Percentiles rank a stretch among this genome's conserved stretches.
phyloP scores from a whole-genome alignment of 1,140 invertebrate species.

The Drosophila funebris region DNA sequence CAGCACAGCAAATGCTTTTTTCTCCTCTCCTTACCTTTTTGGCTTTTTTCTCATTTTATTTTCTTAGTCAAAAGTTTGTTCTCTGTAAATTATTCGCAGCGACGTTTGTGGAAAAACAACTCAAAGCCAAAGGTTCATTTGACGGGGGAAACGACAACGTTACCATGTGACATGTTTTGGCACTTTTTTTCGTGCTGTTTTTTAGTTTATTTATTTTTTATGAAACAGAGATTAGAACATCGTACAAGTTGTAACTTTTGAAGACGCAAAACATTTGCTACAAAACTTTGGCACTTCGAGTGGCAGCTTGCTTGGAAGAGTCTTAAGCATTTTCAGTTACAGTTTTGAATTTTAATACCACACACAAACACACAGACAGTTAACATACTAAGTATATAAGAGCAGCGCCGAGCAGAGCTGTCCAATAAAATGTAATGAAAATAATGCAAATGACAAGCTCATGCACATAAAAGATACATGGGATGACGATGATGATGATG shows the following conservation, averaged over 20 bases:
- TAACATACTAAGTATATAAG: not conserved
- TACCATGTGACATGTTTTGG: slow-evolving; percentile 77
- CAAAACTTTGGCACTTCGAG: slow-evolving; percentile 38
- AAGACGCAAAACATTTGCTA: slow-evolving; percentile 57
- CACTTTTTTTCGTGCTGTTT: slow-evolving; percentile 52
- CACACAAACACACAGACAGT: not conserved
- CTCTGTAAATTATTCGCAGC: slow-evolving; percentile 79
- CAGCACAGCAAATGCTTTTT: slow-evolving; percentile 34
- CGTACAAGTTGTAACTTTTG: slow-evolving; percentile 77
- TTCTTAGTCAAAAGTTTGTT: slow-evolving; percentile 70
- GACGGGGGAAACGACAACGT: not conserved
- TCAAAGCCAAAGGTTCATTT: slow-evolving; percentile 61
- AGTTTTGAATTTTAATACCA: slow-evolving; percentile 42
- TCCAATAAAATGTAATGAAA: slow-evolving; percentile 64
- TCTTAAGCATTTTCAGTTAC: slow-evolving; percentile 39
- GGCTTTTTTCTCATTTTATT: slow-evolving; percentile 44
- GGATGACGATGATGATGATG: slow-evolving; percentile 28
- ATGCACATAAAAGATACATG: slow-evolving; percentile 41
- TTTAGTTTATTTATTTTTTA: slow-evolving; percentile 36
- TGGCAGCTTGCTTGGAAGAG: slow-evolving; percentile 22
- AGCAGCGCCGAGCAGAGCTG: slow-evolving; percentile 1
- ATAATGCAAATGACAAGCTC: slow-evolving; percentile 74
- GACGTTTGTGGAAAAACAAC: slow-evolving; percentile 66
- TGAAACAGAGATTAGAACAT: slow-evolving; percentile 74
- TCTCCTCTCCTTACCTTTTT: slow-evolving; percentile 15